A percentile compares a stretch with the other conserved stretches of the same genome.
These are phyloP conservation scores for Popillia japonica DNA, from an alignment of 1,140 invertebrate genomes.

Conservation along the genomic window DNA sequence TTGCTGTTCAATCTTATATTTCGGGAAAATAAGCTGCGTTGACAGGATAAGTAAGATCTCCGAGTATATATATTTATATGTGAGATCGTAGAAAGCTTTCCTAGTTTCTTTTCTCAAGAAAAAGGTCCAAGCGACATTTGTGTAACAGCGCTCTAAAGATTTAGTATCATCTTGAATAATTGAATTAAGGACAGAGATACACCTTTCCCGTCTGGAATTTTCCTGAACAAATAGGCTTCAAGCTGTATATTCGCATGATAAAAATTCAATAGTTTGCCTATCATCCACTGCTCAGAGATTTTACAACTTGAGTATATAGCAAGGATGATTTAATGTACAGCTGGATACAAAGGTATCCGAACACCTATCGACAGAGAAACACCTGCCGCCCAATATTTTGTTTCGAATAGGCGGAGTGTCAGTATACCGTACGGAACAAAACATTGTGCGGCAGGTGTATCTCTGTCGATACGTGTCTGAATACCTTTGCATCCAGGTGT, in stretches of 20 bases:
- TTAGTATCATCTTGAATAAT: conserved; percentile 11
- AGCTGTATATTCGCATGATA: background rate
- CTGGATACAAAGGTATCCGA: too few species aligned
- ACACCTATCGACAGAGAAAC: too few species aligned
- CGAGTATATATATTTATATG: background rate
- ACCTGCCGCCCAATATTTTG: too few species aligned
- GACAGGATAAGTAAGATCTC: background rate
- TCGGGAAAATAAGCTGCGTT: background rate
- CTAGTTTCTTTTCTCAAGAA: background rate
- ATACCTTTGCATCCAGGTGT: too few species aligned
- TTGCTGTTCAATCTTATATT: background rate
- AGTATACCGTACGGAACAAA: too few species aligned
- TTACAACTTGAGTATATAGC: too few species aligned
- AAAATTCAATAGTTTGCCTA: background rate
- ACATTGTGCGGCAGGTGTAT: too few species aligned
- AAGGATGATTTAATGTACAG: too few species aligned
- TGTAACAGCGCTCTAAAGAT: background rate
- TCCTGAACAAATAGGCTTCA: background rate
- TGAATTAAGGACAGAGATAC: background rate
- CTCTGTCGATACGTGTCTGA: too few species aligned
- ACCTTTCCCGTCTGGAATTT: background rate
- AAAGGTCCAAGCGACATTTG: background rate
- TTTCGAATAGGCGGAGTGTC: too few species aligned
- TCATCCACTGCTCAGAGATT: too few species aligned
- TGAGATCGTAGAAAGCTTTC: background rate